Conservation (phyloP, 2,113 vertebrate species). For the Nipponia nippon region DNA sequence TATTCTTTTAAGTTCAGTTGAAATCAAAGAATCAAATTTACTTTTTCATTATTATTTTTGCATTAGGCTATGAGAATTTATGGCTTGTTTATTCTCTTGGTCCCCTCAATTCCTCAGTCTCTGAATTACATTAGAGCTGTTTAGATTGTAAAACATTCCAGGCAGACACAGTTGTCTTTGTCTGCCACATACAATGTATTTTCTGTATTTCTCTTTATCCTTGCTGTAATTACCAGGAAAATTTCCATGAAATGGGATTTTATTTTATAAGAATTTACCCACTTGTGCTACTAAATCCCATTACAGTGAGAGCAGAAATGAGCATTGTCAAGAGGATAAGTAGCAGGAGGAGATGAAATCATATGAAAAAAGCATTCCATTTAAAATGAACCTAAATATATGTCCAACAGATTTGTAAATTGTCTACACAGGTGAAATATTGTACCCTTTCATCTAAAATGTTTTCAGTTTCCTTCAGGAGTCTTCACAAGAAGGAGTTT, state of each 20-base stretch:
- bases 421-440: background rate
- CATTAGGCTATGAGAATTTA: background rate
- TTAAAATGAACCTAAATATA: background rate
- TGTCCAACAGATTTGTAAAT: background rate
- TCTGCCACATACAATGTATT: background rate
- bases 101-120: background rate
- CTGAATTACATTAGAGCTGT: background rate
- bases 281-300: background rate
- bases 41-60: conserved; percentile 28
- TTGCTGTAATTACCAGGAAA: background rate
- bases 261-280: background rate
- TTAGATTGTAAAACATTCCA: background rate
- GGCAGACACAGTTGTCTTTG: background rate
- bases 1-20: background rate
- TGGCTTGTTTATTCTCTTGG: background rate
- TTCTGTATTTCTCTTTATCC: background rate
- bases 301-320: background rate
- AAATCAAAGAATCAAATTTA: conserved; percentile 1
- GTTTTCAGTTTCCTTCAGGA: background rate
- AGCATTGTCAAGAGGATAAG: background rate
- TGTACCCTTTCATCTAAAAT: background rate
- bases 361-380: background rate
- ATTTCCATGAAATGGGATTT: conserved; percentile 43
- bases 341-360: background rate
- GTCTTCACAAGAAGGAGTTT: background rate